Base-by-base conservation (phyloP, 1,140 invertebrate genomes). In the Heliconius himera region DNA sequence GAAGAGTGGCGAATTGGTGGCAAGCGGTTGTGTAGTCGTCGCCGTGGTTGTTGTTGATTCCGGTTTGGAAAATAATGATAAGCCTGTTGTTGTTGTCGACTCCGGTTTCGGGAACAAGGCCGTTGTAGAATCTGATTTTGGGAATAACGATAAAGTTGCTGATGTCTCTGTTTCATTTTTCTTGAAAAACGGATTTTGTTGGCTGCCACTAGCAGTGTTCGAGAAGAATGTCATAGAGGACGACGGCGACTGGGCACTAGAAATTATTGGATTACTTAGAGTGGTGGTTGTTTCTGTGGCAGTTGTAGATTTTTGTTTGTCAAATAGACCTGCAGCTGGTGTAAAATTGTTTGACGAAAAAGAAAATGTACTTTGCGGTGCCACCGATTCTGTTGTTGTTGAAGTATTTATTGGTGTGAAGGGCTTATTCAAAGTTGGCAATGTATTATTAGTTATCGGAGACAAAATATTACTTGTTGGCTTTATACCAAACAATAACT, bases 1-100 rank as follows among this genome's bases (percentile, higher is more conserved):
- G 74, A 92, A 93, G 51, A 91, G 54, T 41, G 90, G 83, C 18
- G 84, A 70, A n/a, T 84, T 51, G 5, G 87, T 51, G 11, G 73
- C 41, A 22, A 71, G 71, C 4, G 81, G 51, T 11, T 83, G 76
- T 56, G 83, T 54, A 11, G 84, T 51, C 20, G 74, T 56, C 20
- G 83, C 11, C 11, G 81, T 84, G 3, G 9, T 66, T 29, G 82
- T 78, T 18, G 83, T 79, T 4, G 84, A 76, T 6, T 87, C 87
- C 38, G 70, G 82, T 72, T 85, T 88, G 82, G 86, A 84, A 73
- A 91, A 89, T 11, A 88, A 49, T 8, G 84, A 76, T 73, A 66
- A 77, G 33, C 78, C 36, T 36, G 81, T 66, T 54, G 82, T 72
- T 33, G 60, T 56, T 56, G 82, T 66, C 11, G 60, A 29, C 11